Percentiles rank a stretch among this genome's conserved stretches.
These are phyloP conservation scores for Drepana falcataria DNA, from an alignment of 2,888 invertebrate species.

Conservation along the genomic window DNA sequence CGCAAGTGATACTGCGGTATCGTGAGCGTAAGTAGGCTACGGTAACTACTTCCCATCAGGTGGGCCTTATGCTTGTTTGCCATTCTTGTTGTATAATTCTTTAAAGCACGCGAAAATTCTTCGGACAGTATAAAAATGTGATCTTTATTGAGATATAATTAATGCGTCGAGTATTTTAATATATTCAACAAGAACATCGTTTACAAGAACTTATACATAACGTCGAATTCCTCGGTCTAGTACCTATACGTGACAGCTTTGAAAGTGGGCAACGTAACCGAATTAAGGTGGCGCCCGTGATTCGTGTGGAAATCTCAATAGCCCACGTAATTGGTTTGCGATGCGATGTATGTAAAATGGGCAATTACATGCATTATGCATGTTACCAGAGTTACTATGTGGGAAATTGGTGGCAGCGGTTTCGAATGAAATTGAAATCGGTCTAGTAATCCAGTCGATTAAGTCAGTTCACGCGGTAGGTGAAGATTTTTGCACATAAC, in stretches of 20 bases:
- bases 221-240: background rate
- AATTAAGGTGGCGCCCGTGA: background rate
- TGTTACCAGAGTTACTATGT: constrained; percentile 8
- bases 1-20: no score
- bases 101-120: no score
- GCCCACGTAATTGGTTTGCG: constrained; percentile 2
- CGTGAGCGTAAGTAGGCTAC: no score
- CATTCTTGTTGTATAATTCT: no score
- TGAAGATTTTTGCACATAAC: constrained; percentile 13
- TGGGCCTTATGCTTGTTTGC: no score
- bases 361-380: constrained; percentile 15
- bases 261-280: background rate
- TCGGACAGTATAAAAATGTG: no score
- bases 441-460: constrained; percentile 23
- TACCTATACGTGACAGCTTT: background rate
- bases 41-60: no score
- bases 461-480: constrained; percentile 33
- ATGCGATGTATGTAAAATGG: constrained; percentile 10
- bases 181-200: background rate
- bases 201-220: background rate
- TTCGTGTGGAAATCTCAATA: constrained; percentile 6
- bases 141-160: no score
- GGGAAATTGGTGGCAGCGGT: constrained; percentile 26
- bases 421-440: constrained; percentile 30
- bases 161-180: no score